phyloP scores from a whole-genome alignment of 2,113 vertebrate species.

The Piprites chloris region DNA sequence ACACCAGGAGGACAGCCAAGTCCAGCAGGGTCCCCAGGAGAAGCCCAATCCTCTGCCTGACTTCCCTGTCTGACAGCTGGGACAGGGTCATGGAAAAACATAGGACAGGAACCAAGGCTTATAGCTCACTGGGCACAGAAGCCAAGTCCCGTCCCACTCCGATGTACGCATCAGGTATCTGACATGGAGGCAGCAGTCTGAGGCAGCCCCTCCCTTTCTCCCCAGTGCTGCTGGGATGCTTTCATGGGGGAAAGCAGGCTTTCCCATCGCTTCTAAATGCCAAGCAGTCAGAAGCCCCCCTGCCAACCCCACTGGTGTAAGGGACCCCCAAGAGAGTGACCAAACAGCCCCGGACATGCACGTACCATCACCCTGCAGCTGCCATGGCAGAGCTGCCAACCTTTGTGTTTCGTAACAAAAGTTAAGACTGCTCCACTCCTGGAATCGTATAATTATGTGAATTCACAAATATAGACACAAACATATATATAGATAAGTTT shows the following conservation, averaged over 20 bases:
- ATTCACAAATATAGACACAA: background rate
- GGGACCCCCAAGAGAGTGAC: background rate
- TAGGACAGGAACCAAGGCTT: background rate
- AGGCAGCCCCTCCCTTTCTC: background rate
- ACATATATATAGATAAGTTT: background rate
- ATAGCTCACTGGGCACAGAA: background rate
- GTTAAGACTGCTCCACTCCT: background rate
- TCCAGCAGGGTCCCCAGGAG: fast-evolving
- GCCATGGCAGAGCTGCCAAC: background rate
- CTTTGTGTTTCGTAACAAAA: constrained; percentile 26
- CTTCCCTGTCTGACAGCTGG: background rate
- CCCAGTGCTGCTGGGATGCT: fast-evolving
- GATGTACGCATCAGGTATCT: fast-evolving
- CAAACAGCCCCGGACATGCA: background rate
- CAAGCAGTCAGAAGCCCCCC: background rate
- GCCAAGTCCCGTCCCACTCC: background rate
- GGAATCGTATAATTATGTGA: background rate
- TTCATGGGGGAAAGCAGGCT: fast-evolving
- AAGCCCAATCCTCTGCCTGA: background rate
- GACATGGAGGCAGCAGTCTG: fast-evolving
- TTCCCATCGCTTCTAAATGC: background rate
- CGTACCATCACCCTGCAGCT: background rate
- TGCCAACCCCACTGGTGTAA: background rate
- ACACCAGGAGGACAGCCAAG: fast-evolving
- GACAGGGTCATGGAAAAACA: background rate